A percentile compares a stretch with the other conserved stretches of the same genome.
Conservation (phyloP, 2,113 vertebrate genomes). For the Sander vitreus region DNA sequence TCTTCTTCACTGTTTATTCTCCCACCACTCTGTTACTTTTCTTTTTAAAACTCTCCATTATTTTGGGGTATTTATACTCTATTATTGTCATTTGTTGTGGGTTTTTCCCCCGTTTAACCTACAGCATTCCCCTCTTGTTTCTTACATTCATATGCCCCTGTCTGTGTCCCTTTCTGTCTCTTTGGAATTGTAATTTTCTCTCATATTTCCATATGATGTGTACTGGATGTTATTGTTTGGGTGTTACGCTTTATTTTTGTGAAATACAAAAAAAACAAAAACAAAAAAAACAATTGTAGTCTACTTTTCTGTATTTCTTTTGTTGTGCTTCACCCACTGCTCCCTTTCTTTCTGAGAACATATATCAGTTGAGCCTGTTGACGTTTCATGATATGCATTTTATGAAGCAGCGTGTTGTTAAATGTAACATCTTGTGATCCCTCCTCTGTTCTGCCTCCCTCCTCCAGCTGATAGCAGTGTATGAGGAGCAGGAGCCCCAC, state of each 20-base stretch:
- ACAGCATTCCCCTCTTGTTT: too few species aligned
- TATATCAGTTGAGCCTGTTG: not conserved
- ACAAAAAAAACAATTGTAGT: not conserved
- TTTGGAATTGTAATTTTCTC: not conserved
- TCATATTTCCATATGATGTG: conserved; percentile 4
- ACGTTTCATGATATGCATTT: not conserved
- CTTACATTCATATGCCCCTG: not conserved
- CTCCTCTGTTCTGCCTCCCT: conserved; percentile 40
- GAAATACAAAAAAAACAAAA: not conserved
- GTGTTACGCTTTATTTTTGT: not conserved
- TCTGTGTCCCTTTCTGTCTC: not conserved
- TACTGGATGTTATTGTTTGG: not conserved
- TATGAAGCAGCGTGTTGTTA: not conserved
- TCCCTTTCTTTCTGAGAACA: not conserved
- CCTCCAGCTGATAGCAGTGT: conserved; percentile 93
- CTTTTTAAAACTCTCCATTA: not conserved
- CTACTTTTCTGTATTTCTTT: not conserved
- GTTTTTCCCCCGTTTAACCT: not conserved
- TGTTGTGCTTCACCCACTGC: too few species aligned
- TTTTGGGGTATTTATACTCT: not conserved
- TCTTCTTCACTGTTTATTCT: not conserved
- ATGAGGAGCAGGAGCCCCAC: conserved; percentile 97
- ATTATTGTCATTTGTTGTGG: not conserved
- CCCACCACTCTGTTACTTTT: too few species aligned
- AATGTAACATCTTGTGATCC: not conserved